Evolutionary conservation across 2,888 invertebrate species (phyloP), one percentile per base, ranked within the genome.

Genomic region (Drosophila prostipennis): DNA sequence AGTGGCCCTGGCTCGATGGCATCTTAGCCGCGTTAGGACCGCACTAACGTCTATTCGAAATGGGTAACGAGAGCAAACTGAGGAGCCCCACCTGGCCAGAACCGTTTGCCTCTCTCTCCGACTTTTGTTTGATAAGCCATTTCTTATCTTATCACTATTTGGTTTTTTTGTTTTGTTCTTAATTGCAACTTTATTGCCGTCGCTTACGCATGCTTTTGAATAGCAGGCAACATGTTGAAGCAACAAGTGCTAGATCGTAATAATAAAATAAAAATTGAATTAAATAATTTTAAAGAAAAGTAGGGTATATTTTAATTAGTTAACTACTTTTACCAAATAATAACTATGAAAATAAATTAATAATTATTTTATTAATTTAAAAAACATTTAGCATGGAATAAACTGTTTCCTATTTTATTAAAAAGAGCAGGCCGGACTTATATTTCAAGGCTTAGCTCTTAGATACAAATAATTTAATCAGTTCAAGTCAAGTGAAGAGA

Each of bases 1-100:
- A 53, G 69, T 77, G 69, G 29, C 56, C 54, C 49, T 72, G 64
- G 39, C 8, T 58, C 65, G 42, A 49, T 69, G 59, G 52, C 83
- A 83, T 85, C 74, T 82, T 85, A 67, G 46, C 40, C 48, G 26
- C 65, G 77, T 63, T 52, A 37, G 19, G 23, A 46, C 65, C 52
- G 36, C 36, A 46, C 16, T 23, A 39, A 65, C 78, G 76, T 76
- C 82, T 80, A 76, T 86, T 83, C 84, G 78, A 83, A 71, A 32
- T 52, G 76, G 72, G 70, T 57, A 72, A 29, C 72, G 60, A 34
- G 49, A 39, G 63, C 26, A 39, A 58, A 83, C 80, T 83, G 71
- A 53, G 65, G 32, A 56, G 53, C 26, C 11, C 54, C 49, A 61
- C 16, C 34, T 53, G 59, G 11, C 29, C 29, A 51, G 13, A 49